Conservation (phyloP, 1,140 invertebrate genomes). For the Sesamia nonagrioides region DNA sequence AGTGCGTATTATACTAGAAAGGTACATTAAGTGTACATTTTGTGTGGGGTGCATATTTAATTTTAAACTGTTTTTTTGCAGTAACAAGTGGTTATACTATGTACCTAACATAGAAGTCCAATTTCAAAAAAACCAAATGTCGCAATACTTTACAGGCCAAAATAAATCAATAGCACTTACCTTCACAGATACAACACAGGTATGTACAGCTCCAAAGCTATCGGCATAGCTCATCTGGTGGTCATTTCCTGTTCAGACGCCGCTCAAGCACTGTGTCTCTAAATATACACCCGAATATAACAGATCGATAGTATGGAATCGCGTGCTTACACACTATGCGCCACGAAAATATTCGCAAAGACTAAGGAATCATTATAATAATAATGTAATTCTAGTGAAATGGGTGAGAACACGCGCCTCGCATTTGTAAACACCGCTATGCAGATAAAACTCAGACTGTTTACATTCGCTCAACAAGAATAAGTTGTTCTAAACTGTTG, state of each 20-base stretch:
- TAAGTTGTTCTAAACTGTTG: conserved; percentile 83
- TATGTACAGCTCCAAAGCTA: conserved; percentile 40
- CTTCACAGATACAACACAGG: conserved; percentile 23
- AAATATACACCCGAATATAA: conserved; percentile 58
- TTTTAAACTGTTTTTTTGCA: neutral
- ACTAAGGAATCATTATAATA: conserved; percentile 29
- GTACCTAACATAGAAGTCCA: too few species aligned
- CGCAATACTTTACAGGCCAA: neutral
- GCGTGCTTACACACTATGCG: neutral
- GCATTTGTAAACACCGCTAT: conserved; percentile 57
- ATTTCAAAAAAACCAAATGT: neutral
- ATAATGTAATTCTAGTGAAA: conserved; percentile 24
- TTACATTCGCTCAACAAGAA: conserved; percentile 76
- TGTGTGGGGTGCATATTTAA: neutral
- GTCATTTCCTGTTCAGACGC: conserved; percentile 82
- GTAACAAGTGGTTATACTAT: neutral
- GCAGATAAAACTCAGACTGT: conserved; percentile 73
- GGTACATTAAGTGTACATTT: neutral
- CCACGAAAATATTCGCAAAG: neutral
- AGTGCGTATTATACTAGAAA: conserved; percentile 11
- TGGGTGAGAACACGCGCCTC: neutral
- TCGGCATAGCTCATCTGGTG: conserved; percentile 74
- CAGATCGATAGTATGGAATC: conserved; percentile 25
- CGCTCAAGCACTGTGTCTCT: conserved; percentile 61
- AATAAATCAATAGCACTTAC: conserved; percentile 7